Conservation (phyloP, 2,113 vertebrate genomes). For the Rallus limicola region DNA sequence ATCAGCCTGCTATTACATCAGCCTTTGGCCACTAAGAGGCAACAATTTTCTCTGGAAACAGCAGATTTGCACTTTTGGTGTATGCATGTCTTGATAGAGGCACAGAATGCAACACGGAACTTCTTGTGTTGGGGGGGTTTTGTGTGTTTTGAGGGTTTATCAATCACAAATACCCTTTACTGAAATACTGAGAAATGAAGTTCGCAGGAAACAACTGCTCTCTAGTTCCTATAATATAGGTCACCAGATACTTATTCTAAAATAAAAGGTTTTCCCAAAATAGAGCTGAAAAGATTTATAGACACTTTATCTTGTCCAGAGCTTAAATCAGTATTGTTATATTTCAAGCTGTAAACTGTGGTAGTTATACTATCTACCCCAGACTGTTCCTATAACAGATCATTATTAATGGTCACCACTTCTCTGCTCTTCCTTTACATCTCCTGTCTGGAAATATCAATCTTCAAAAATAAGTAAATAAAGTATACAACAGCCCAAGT, state of each 20-base stretch:
- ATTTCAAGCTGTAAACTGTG: neutral
- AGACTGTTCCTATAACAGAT: neutral
- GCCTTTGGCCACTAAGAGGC: neutral
- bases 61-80: slow-evolving; percentile 2
- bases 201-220: neutral
- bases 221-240: neutral
- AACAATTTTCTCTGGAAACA: neutral
- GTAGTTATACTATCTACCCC: neutral
- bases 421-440: neutral
- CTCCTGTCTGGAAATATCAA: neutral
- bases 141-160: neutral
- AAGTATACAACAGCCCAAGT: neutral
- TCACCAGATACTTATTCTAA: neutral
- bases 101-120: neutral
- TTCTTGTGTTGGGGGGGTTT: too few species aligned
- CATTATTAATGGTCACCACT: neutral
- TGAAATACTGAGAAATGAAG: neutral
- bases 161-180: neutral
- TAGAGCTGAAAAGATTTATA: neutral
- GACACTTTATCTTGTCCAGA: neutral
- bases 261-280: neutral
- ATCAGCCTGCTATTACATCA: slow-evolving; percentile 1
- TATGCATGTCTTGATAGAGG: neutral
- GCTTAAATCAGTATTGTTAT: neutral
- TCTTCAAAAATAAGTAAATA: neutral